Evolutionary conservation across 2,888 invertebrate species (phyloP), one percentile per base, ranked within the genome.

Genomic region (Pimpla rufipes): DNA sequence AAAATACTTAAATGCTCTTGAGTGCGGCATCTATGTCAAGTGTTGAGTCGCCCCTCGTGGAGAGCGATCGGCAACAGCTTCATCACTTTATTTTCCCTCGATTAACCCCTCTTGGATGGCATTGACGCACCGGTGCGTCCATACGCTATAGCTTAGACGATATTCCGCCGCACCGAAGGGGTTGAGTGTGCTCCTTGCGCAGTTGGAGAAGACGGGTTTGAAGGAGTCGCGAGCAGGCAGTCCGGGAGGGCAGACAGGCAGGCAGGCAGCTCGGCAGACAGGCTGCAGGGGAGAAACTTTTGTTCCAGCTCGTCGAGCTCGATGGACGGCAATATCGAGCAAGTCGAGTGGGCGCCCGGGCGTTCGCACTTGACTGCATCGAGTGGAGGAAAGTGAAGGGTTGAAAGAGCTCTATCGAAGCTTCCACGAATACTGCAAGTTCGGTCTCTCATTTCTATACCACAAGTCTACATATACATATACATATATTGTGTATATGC

Each of bases 261-360:
- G 29, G 5, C n/a, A n/a, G n/a, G n/a, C n/a, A n/a, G n/a, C n/a
- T n/a, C n/a, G 18, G 62, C 37, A 40, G 18, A 37, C 35, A 37
- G 18, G 52, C 16, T 50, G 50, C 73, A 40, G 29, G 66, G 80
- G 66, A 50, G 75, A 76, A 83, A 83, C 83, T 83, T 83, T 83
- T 83, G 80, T 83, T 83, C 80, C 83, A 73, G 67, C 79, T 80
- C 79, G 83, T 71, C 80, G 80, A 83, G 76, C 83, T 80, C 79
- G 66, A 83, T 77, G 83, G 71, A 80, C 76, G 76, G 76, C 83
- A 76, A 83, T 83, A 79, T 79, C 71, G 79, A 67, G 83, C 70
- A 71, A 83, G 80, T 76, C 71, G 76, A 80, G 80, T 76, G 79
- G 76, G 80, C 59, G 76, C 59, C 57, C 57, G 57, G 64, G 75